phyloP scores from a whole-genome alignment of 2,888 invertebrate species.

The Venustoraphidia nigricollis region DNA sequence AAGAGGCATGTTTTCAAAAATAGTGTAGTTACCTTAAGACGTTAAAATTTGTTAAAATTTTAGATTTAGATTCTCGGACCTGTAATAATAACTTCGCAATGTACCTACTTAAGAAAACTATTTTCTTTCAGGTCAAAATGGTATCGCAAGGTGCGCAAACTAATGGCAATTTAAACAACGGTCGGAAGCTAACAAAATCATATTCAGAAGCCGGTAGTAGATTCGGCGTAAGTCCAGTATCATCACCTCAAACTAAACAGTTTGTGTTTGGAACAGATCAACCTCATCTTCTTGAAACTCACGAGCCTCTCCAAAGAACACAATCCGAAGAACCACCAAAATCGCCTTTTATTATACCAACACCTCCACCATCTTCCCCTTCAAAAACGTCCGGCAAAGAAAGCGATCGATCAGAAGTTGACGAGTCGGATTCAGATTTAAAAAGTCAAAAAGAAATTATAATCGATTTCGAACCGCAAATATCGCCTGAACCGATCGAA shows the following conservation, averaged over 20 bases:
- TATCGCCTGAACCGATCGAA: conserved; percentile 36
- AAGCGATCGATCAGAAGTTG: conserved; percentile 19
- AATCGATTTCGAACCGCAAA: conserved; percentile 71
- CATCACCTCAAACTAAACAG: conserved; percentile 23
- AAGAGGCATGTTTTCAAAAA: no score
- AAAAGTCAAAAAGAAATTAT: conserved; percentile 67
- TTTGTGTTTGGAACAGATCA: conserved; percentile 14
- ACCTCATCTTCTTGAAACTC: conserved; percentile 31
- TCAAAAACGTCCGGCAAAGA: conserved; percentile 21
- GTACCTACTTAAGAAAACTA: background rate
- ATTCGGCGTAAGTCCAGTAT: conserved; percentile 24
- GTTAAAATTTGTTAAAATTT: no score
- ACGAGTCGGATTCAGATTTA: conserved; percentile 29
- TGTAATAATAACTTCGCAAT: no score
- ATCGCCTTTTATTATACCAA: conserved; percentile 49
- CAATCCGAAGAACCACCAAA: conserved; percentile 73
- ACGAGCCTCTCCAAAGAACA: conserved; percentile 65
- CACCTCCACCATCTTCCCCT: conserved; percentile 27
- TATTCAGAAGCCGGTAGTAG: conserved; percentile 59
- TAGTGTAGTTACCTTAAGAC: no score
- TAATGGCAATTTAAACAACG: conserved; percentile 55
- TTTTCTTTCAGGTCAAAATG: conserved; percentile 51
- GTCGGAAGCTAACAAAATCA: conserved; percentile 69
- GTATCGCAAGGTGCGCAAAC: conserved; percentile 84
- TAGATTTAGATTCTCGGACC: no score